A percentile compares a stretch with the other conserved stretches of the same genome.
These are phyloP conservation scores for Volucella zonaria DNA, from an alignment of 2,888 invertebrate species.

Conservation along the genomic window DNA sequence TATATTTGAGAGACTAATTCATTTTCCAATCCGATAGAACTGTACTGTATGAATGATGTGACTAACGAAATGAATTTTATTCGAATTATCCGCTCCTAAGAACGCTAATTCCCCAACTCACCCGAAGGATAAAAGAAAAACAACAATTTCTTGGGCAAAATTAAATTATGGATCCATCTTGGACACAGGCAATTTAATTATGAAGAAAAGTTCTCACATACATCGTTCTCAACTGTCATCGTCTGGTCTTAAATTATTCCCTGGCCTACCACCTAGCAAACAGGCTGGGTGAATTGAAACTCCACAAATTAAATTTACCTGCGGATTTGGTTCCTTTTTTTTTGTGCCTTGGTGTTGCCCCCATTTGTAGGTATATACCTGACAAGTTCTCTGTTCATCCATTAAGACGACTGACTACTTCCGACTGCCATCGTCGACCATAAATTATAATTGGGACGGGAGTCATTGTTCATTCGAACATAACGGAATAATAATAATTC, in stretches of 20 bases:
- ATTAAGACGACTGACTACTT: background rate
- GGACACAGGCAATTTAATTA: slow-evolving; percentile 54
- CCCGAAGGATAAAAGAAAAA: no score
- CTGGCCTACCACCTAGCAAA: background rate
- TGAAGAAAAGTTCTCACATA: slow-evolving; percentile 7
- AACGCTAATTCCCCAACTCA: no score
- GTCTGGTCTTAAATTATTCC: slow-evolving; percentile 3
- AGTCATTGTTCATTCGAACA: slow-evolving; percentile 60
- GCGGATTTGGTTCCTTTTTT: slow-evolving; percentile 30
- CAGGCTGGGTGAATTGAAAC: slow-evolving; percentile 19
- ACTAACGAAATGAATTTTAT: slow-evolving; percentile 21
- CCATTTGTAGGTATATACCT: slow-evolving; percentile 5
- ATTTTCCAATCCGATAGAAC: slow-evolving; percentile 54
- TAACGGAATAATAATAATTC: slow-evolving; percentile 68
- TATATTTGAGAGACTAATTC: slow-evolving; percentile 51
- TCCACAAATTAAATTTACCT: slow-evolving; percentile 52
- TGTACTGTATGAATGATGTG: slow-evolving; percentile 41
- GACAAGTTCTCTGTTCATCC: slow-evolving; percentile 44
- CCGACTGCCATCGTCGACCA: slow-evolving; percentile 8
- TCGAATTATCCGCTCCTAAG: no score
- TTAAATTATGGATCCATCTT: background rate
- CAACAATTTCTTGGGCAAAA: slow-evolving; percentile 11
- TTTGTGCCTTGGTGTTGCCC: background rate
- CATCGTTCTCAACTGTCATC: no score
- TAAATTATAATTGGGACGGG: slow-evolving; percentile 67